Evolutionary conservation across 2,797 vertebrate species (phyloP).

Genomic region (Diplodus sargus): DNA sequence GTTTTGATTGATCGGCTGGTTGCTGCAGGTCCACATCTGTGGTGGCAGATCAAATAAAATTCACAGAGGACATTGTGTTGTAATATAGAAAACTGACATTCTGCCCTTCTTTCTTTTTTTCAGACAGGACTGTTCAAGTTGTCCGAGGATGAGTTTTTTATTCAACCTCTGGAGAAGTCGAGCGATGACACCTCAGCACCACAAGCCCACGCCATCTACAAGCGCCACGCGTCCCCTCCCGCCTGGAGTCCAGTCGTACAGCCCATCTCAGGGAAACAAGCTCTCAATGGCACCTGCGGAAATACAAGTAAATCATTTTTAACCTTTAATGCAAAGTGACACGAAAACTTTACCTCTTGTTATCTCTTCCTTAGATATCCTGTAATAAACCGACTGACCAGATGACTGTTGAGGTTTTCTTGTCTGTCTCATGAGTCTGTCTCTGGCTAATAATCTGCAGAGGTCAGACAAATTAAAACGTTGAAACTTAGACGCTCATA

Average conservation of each 20-base stretch:
- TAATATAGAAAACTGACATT: background rate
- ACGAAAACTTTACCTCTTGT: no score
- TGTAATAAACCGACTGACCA: background rate
- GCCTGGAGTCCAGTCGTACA: slow-evolving; percentile 47
- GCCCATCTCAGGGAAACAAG: slow-evolving; percentile 62
- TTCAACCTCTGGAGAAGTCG: slow-evolving; percentile 86
- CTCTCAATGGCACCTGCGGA: slow-evolving; percentile 82
- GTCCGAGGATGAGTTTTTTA: slow-evolving; percentile 92
- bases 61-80: background rate
- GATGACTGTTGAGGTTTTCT: background rate
- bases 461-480: slow-evolving; percentile 23
- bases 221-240: slow-evolving; percentile 78
- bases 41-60: background rate
- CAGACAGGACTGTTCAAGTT: slow-evolving; percentile 94
- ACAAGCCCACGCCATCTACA: slow-evolving; percentile 92
- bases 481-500: background rate
- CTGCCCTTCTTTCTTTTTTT: slow-evolving; percentile 5
- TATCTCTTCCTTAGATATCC: background rate
- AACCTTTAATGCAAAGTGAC: background rate
- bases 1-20: background rate
- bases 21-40: background rate
- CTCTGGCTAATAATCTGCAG: background rate
- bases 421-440: background rate
- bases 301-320: slow-evolving; percentile 83
- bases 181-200: slow-evolving; percentile 62